phyloP scores from a whole-genome alignment of 2,113 vertebrate species.

The Miniopterus natalensis region DNA sequence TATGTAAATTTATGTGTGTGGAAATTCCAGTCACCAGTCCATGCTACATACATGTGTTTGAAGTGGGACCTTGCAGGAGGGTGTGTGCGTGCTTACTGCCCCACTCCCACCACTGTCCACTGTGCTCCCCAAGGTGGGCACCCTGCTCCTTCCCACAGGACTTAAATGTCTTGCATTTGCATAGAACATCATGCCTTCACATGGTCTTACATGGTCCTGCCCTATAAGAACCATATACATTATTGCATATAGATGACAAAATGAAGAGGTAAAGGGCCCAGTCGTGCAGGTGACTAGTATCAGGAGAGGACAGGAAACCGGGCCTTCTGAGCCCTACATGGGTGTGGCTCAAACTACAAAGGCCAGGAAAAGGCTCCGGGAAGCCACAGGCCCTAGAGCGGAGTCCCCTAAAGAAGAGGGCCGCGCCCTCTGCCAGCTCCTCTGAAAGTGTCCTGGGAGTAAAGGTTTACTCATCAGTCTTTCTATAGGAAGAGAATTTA shows the following conservation, averaged over 20 bases:
- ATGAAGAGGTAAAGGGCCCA: background rate
- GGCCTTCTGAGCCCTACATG: background rate
- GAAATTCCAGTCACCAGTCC: background rate
- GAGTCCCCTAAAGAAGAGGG: background rate
- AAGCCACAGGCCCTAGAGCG: accelerated
- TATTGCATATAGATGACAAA: background rate
- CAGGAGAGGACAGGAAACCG: background rate
- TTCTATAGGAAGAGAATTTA: background rate
- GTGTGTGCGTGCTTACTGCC: background rate
- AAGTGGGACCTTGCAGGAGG: background rate
- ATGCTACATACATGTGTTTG: background rate
- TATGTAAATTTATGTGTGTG: background rate
- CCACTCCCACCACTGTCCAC: background rate
- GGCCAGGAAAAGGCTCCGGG: background rate
- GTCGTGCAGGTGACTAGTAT: background rate
- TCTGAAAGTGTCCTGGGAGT: background rate
- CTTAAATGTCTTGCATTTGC: background rate
- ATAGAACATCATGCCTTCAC: background rate
- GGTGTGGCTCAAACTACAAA: background rate
- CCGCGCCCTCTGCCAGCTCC: background rate
- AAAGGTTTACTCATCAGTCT: background rate
- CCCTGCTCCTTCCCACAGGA: background rate
- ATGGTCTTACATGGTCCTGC: background rate
- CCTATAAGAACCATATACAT: background rate
- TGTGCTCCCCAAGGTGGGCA: background rate